Base-by-base conservation (phyloP, 2,113 vertebrate genomes). In the Sylvicapra grimmia region DNA sequence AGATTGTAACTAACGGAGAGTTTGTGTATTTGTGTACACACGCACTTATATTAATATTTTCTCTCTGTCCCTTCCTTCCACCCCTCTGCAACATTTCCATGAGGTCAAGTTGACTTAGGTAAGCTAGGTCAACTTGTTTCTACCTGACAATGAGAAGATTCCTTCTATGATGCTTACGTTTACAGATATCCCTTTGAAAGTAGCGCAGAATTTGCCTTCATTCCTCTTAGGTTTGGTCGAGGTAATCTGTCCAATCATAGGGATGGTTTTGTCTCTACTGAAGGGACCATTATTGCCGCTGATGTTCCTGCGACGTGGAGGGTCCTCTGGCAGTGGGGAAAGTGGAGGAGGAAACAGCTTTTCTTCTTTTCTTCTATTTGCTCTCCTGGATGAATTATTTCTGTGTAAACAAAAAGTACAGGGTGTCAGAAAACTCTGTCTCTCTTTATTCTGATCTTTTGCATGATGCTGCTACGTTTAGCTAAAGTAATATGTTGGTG, bases 311-410 rank as follows among this genome's bases (percentile, higher is more conserved):
- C 99, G 99, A 9, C 98, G 99, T 19, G 98, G 98, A 0, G 99
- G 98, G 7, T 99, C 99, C 0, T 99, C 99, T 4, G 99, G 98
- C 92, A 99, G 98, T 0, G 99, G 99, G 4, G 99, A 99, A 96
- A 99, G 97, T 0, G 99, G 99, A 56, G 99, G 99, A 18, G 99
- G 99, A 19, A 99, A 99, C 6, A 99, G 98, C 97, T 99, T 99
- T 95, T 99, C 99, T 85, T 99, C 99, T 92, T 99, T 99, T 94
- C 99, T 99, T 89, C 99, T 99, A 36, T 99, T 98, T 98, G 98
- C 98, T 98, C 99, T 99, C 98, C 99, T 99, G 36, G 99, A 98
- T 6, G 99, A 98, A 98, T 97, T 98, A 93, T 95, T 54, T 40
- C 97, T 99, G 86, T 82, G 93, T 89, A 96, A 96, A 98, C 82